phyloP scores from a whole-genome alignment of 2,113 vertebrate species.

The Sphaerodactylus townsendi region DNA sequence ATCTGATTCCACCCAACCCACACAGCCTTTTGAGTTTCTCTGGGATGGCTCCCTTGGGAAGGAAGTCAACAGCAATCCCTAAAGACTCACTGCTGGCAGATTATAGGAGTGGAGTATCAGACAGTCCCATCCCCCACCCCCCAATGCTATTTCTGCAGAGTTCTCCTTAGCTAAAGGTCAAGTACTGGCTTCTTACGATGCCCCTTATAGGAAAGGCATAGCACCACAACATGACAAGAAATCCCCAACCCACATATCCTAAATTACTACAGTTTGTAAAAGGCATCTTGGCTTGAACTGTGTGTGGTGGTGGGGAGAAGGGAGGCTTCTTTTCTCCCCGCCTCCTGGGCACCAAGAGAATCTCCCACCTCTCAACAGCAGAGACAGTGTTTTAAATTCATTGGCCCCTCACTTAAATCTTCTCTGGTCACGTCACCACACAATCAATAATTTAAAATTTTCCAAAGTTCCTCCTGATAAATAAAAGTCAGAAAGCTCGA shows the following conservation, averaged over 20 bases:
- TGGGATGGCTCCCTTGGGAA: neutral
- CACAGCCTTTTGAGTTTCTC: neutral
- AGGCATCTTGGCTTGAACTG: neutral
- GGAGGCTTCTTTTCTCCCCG: neutral
- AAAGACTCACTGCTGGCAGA: neutral
- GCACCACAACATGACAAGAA: neutral
- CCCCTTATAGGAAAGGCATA: neutral
- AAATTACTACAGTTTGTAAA: neutral
- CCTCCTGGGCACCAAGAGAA: neutral
- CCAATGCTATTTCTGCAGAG: too few species aligned
- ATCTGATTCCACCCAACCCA: neutral
- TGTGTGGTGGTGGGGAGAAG: neutral
- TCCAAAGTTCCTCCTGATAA: conserved; percentile 51
- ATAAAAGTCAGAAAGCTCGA: conserved; percentile 21
- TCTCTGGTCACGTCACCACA: neutral
- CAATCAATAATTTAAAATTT: conserved; percentile 37
- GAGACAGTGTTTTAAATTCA: neutral
- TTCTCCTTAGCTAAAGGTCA: neutral
- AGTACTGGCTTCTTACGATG: neutral
- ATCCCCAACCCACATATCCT: neutral
- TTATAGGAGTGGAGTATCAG: neutral
- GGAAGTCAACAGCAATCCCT: neutral
- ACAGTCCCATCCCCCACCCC: neutral
- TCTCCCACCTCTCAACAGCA: accelerated
- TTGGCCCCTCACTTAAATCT: neutral